These are phyloP conservation scores for Maniola hyperantus DNA, from an alignment of 2,888 invertebrate genomes.

Conservation along the genomic window DNA sequence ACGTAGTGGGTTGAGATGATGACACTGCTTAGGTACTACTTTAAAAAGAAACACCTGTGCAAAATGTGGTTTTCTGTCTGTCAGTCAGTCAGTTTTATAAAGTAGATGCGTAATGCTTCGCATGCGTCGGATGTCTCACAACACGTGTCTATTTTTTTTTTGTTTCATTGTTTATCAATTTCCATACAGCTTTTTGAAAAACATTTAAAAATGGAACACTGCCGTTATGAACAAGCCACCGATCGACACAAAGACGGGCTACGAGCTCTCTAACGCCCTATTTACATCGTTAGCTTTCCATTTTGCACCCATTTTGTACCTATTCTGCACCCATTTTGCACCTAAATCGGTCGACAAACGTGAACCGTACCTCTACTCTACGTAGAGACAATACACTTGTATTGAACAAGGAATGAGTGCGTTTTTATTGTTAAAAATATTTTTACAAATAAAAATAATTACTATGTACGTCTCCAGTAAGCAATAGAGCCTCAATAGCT, in stretches of 20 bases:
- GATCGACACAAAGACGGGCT: constrained; percentile 34
- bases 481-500: too few species aligned
- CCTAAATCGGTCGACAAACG: background rate
- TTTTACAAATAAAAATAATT: background rate
- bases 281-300: constrained; percentile 57
- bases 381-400: background rate
- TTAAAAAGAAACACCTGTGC: too few species aligned
- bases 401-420: background rate
- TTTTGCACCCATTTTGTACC: constrained; percentile 40
- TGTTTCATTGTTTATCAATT: background rate
- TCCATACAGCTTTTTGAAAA: background rate
- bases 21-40: too few species aligned
- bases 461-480: too few species aligned
- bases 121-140: too few species aligned
- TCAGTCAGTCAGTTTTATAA: too few species aligned
- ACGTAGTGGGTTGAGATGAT: too few species aligned
- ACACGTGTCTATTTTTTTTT: too few species aligned
- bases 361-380: background rate
- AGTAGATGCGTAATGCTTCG: too few species aligned
- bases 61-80: too few species aligned
- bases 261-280: constrained; percentile 43
- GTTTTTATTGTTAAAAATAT: background rate
- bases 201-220: background rate
- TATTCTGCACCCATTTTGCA: constrained; percentile 17
- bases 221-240: constrained; percentile 1